A percentile compares a stretch with the other conserved stretches of the same genome.
Evolutionary conservation across 2,797 vertebrate genomes (phyloP).

Genomic region (Xerus rutilus): DNA sequence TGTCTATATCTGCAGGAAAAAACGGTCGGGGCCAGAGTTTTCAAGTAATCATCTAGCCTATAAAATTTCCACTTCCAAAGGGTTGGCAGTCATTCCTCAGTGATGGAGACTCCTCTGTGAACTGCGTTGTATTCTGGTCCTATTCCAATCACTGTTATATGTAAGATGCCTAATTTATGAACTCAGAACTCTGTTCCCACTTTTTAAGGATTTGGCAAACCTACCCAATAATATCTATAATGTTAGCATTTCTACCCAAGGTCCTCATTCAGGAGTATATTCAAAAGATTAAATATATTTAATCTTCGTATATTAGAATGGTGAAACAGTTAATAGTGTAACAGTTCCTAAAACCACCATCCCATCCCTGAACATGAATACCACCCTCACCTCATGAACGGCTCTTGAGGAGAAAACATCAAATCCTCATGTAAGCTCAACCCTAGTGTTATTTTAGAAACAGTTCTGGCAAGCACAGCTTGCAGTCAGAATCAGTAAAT

Average conservation of each 20-base stretch:
- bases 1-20: not conserved
- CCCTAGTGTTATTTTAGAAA: constrained; percentile 40
- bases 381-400: not conserved
- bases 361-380: not conserved
- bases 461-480: constrained; percentile 28
- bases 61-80: not conserved
- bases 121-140: not conserved
- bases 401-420: constrained; percentile 29
- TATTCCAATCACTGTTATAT: not conserved
- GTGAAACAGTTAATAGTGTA: not conserved
- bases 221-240: not conserved
- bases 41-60: not conserved
- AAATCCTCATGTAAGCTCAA: not conserved
- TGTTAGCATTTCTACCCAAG: not conserved
- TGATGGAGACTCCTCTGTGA: not conserved
- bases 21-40: not conserved
- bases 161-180: not conserved
- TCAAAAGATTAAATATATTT: constrained; percentile 25
- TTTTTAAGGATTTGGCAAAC: not conserved
- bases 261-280: not conserved
- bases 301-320: not conserved
- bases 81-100: not conserved
- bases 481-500: constrained; percentile 43
- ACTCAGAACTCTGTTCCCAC: not conserved
- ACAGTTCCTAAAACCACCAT: not conserved